phyloP scores from a whole-genome alignment of 2,113 vertebrate species.

The Nettapus auritus region DNA sequence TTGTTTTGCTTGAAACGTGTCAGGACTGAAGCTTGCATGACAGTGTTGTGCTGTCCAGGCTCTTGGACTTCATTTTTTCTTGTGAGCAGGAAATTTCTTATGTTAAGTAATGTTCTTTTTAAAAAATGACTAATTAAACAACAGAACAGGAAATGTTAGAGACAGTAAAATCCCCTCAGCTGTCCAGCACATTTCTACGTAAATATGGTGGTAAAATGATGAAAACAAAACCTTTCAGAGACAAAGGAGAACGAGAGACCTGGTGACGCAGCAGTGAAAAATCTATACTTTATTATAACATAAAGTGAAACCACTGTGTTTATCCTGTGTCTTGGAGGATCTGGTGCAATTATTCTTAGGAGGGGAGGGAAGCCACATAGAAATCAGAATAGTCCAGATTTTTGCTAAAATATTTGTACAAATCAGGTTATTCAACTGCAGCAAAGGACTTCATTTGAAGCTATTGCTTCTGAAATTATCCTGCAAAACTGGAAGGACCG shows the following conservation, averaged over 20 bases:
- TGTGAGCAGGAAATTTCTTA: not conserved
- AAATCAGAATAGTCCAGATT: constrained; percentile 24
- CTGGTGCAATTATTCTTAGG: not conserved
- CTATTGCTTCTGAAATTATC: constrained; percentile 54
- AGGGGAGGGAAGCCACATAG: not conserved
- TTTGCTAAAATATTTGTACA: constrained; percentile 56
- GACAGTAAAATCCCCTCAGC: constrained; percentile 40
- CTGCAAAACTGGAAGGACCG: constrained; percentile 65
- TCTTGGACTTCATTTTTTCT: not conserved
- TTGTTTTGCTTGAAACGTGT: not conserved
- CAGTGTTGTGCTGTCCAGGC: fast-evolving
- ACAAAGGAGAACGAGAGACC: not conserved
- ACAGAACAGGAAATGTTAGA: constrained; percentile 35
- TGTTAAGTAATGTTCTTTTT: not conserved
- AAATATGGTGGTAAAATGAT: constrained; percentile 35
- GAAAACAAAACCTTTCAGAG: constrained; percentile 19
- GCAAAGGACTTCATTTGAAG: not conserved
- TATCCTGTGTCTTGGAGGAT: constrained; percentile 34
- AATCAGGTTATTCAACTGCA: constrained; percentile 56
- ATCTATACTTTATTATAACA: constrained; percentile 20
- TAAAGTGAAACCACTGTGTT: constrained; percentile 44
- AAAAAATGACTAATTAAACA: constrained; percentile 44
- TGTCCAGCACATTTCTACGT: not conserved
- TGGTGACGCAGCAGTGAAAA: constrained; percentile 19
- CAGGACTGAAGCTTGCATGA: not conserved